Base-by-base conservation (phyloP, 2,888 invertebrate species). In the Tortricodes alternella region DNA sequence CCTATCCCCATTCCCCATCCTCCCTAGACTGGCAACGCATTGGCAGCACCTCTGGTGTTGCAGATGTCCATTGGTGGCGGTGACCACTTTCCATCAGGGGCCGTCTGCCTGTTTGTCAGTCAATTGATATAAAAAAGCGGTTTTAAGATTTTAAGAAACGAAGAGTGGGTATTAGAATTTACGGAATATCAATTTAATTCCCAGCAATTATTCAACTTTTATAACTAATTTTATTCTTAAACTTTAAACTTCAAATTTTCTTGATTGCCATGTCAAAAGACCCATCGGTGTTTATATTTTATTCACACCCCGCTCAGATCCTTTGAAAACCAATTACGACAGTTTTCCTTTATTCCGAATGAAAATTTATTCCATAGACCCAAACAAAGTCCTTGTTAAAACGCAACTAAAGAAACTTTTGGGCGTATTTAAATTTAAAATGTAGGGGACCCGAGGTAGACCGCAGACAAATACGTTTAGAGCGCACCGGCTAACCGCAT, bases 401-500 rank as follows among this genome's bases (percentile, higher is more conserved):
- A 23, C 37, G 37, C 37, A 49, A 50, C 56, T 50, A 44, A 43
- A 43, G 43, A 37, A 56, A 56, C 35, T 56, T 56, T 56, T 1
- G 48, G 56, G 49, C n/a, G 32, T 11, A 56, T 56, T 56, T 56
- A 50, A 56, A 56, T 44, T 44, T 56, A 44, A 50, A 56, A 50
- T 56, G 44, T 44, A 35, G 46, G 18, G 34, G 34, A 21, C 56
- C 56, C 23, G 49, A 29, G 24, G 39, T 23, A 8, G 37, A 44
- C 16, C 49, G 29, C 46, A 32, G 56, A 49, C 37, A 44, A 55
- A 43, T 49, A 44, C 56, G 13, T 21, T 49, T 32, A 13, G 23
- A 35, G 43, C 41, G 24, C 8, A 27, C 9, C 32, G 29, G n/a
- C 7, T 9, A 34, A 41, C 55, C 48, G 48, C 48, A 43, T 24